These are phyloP conservation scores for Synchiropus splendidus DNA, from an alignment of 2,113 vertebrate species.

Conservation along the genomic window DNA sequence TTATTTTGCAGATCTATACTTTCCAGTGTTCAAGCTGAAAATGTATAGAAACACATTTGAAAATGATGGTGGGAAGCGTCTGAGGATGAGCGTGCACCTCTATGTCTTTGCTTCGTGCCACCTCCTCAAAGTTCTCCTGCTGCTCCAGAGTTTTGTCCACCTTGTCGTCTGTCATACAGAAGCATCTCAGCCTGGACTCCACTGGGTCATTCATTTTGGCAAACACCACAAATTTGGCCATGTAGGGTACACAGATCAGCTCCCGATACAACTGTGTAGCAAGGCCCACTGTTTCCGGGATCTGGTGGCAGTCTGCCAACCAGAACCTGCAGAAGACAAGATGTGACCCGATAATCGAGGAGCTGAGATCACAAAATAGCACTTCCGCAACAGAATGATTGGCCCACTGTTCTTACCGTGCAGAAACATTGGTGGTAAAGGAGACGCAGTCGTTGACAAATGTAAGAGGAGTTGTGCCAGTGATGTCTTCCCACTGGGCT, in stretches of 20 bases:
- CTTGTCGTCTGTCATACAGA: constrained; percentile 99
- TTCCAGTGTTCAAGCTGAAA: no score
- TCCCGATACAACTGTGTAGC: constrained; percentile 93
- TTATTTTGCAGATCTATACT: no score
- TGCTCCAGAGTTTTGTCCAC: constrained; percentile 98
- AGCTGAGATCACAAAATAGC: background rate
- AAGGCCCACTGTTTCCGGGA: constrained; percentile 88
- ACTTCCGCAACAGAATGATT: no score
- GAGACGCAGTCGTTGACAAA: constrained; percentile 91
- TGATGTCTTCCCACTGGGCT: constrained; percentile 98
- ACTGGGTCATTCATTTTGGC: constrained; percentile 95
- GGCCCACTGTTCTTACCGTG: constrained; percentile 43
- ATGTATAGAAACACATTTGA: no score
- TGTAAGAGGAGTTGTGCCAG: constrained; percentile 91
- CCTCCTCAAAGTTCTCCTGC: constrained; percentile 98
- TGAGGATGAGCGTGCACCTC: constrained; percentile 69
- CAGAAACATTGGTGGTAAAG: constrained; percentile 97
- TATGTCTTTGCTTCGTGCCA: constrained; percentile 97
- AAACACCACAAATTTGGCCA: constrained; percentile 99
- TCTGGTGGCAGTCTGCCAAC: constrained; percentile 95
- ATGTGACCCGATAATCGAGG: background rate
- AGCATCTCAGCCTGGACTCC: constrained; percentile 89
- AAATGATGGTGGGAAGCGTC: no score
- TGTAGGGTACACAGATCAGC: constrained; percentile 95
- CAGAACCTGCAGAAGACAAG: constrained; percentile 80